Conservation (phyloP, 2,797 vertebrate genomes). For the Falco rusticolus region DNA sequence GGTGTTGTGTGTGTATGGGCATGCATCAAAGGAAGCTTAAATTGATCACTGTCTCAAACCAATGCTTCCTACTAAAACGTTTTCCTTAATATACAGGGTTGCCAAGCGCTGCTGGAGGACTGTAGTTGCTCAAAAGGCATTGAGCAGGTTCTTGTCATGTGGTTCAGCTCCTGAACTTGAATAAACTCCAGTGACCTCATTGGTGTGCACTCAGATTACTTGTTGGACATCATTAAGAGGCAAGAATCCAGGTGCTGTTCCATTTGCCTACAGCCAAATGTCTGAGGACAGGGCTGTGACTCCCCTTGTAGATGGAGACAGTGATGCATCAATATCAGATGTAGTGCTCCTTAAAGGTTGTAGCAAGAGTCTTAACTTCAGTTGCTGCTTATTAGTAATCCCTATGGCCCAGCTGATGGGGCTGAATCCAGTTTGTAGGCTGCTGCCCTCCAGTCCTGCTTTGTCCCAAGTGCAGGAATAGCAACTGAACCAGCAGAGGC, state of each 20-base stretch:
- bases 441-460: neutral
- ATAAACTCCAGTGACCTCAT: constrained; percentile 37
- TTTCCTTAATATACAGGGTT: neutral
- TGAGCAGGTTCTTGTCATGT: constrained; percentile 30
- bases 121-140: constrained; percentile 14
- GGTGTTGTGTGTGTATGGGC: neutral
- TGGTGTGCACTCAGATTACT: constrained; percentile 15
- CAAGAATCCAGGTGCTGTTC: constrained; percentile 44
- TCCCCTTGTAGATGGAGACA: neutral
- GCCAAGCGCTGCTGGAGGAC: neutral
- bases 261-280: neutral
- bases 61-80: no score
- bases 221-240: neutral
- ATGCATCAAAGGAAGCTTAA: neutral
- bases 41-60: neutral
- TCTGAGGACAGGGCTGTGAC: neutral
- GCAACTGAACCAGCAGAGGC: neutral
- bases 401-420: neutral
- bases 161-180: constrained; percentile 32
- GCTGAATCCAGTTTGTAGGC: neutral
- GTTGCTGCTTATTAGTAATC: neutral
- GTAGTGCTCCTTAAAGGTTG: neutral
- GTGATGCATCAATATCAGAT: neutral
- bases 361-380: neutral
- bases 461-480: neutral